Base-by-base conservation (phyloP, 37 sponge, comb jelly and placozoan genomes). In the Sycon ciliatum region DNA sequence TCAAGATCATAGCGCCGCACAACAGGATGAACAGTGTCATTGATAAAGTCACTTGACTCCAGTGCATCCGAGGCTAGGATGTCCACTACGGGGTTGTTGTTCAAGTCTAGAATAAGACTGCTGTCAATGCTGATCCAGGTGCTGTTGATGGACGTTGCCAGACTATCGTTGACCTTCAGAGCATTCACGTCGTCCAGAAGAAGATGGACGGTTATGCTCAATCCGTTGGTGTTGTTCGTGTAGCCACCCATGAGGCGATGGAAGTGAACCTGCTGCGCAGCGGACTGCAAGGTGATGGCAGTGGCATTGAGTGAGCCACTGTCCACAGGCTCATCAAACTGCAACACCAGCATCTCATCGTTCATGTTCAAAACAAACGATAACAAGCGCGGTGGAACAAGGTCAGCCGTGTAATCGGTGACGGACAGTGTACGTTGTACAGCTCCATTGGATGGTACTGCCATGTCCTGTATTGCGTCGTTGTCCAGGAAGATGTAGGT, bases 281-380 rank as follows among this genome's bases (percentile, higher is more conserved):
- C 7, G 9, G 63, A 11, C 16, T 60, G 63, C 9, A 60, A 60
- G 9, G 63, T 60, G 9, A 60, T 7, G 9, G 11, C 24, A 22
- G 11, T 9, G 9, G 11, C 7, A 9, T 23, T 28, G 16, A 60
- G 26, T 9, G 24, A 22, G 63, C 4, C 62, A 31, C 11, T 63
- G 24, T 65, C 54, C 9, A 92, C 83, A 3, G 88, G 89, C 49
- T 92, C 93, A 63, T 92, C 86, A 78, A 92, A 92, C 32, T 65
- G 84, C 31, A 92, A 52, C 1, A 60, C 42, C 0, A 92, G 46
- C 0, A 78, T 57, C 0, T 86, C 93, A 2, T 22, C 30, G 61
- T 87, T 92, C 82, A 92, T 55, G 32, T 92, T 83, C 23, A 87
- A 83, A 5, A 36, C 33, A 60, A 85, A 92, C 2, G 79, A 75